Evolutionary conservation across 2,797 vertebrate species (phyloP).

Genomic region (Alcedo atthis): DNA sequence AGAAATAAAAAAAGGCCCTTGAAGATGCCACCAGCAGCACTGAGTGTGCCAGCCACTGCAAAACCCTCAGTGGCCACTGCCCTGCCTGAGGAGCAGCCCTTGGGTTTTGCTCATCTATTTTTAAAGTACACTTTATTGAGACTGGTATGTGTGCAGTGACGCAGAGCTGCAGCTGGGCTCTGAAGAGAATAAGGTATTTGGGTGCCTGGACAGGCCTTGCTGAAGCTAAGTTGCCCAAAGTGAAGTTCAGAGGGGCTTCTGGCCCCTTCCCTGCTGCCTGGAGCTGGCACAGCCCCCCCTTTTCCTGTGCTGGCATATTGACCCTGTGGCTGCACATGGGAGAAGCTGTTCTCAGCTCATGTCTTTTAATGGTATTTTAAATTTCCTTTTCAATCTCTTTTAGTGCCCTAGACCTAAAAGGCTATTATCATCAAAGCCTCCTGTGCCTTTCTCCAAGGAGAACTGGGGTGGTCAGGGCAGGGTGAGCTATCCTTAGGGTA

Average conservation of each 20-base stretch:
- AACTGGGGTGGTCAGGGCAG: no score
- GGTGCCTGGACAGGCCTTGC: background rate
- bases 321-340: background rate
- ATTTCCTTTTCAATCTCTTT: background rate
- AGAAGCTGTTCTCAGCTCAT: background rate
- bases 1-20: background rate
- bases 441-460: background rate
- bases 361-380: background rate
- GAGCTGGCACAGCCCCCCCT: background rate
- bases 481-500: no score
- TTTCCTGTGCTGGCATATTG: background rate
- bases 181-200: background rate
- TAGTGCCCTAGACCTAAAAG: background rate
- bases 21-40: rapidly evolving
- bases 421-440: background rate
- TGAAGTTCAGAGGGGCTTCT: background rate
- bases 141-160: background rate
- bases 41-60: background rate
- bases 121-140: background rate
- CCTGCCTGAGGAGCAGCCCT: background rate
- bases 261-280: background rate
- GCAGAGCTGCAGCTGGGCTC: background rate
- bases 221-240: background rate
- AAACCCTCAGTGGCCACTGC: background rate
- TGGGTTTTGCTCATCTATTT: background rate